Conservation (phyloP, 2,113 vertebrate genomes). For the Vulpes vulpes region DNA sequence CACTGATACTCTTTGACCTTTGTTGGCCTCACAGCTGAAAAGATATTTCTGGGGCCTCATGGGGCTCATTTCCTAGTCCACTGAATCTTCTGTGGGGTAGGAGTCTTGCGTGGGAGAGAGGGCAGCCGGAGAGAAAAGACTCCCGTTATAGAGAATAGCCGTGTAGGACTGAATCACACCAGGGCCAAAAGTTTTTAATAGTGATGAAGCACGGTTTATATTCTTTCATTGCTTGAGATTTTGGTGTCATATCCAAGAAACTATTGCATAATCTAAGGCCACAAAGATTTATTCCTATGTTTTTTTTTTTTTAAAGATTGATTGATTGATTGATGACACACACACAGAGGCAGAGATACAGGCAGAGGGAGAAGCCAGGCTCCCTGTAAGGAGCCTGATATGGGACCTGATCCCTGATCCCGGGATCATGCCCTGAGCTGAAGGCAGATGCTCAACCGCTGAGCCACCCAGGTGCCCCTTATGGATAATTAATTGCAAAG, state of each 20-base stretch:
- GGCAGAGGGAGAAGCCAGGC: no score
- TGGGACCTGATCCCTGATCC: no score
- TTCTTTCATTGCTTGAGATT: not conserved
- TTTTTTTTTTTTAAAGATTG: no score
- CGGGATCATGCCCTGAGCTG: no score
- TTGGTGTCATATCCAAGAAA: constrained; percentile 30
- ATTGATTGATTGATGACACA: no score
- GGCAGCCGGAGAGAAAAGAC: not conserved
- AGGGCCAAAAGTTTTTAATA: not conserved
- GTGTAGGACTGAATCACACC: not conserved
- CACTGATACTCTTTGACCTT: not conserved
- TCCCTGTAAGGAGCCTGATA: no score
- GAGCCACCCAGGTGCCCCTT: not conserved
- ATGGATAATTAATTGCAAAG: constrained; percentile 28
- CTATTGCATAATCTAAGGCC: not conserved
- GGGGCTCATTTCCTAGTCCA: not conserved
- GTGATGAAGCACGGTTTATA: not conserved
- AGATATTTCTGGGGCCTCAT: not conserved
- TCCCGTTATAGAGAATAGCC: not conserved
- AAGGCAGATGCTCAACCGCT: no score
- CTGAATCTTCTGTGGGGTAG: not conserved
- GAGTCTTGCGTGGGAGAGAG: not conserved
- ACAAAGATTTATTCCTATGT: not conserved
- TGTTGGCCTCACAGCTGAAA: not conserved
- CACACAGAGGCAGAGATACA: no score